Evolutionary conservation across 2,888 invertebrate genomes (phyloP), one percentile per base, ranked within the genome.

Genomic region (Cancer borealis): DNA sequence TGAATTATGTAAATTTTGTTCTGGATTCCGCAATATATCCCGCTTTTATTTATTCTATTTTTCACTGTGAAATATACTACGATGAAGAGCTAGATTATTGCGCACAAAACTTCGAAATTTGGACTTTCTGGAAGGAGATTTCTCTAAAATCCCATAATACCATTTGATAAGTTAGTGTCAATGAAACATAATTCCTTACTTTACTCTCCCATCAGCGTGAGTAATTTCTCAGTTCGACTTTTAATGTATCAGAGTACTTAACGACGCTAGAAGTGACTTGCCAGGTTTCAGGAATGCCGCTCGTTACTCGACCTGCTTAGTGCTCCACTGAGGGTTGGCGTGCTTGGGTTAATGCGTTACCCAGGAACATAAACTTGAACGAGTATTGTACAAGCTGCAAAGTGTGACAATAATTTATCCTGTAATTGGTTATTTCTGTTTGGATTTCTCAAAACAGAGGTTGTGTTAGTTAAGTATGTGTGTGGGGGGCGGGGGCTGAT

Each of bases 321-420:
- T 66, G 66, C n/a, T n/a, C 21, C 17, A 3, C 66, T 66, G n/a
- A 66, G n/a, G 2, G n/a, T 66, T 3, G n/a, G 66, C 5, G 66
- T 66, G n/a, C 66, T n/a, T 66, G 4, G 21, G 66, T 66, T 6
- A 66, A 66, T 66, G 66, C n/a, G 14, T 66, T 66, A 66, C n/a
- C n/a, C 4, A n/a, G 66, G 66, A 21, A 66, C 66, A 66, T 66
- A 66, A 21, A 66, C 66, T 66, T 66, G 66, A n/a, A 66, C 66
- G 66, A 66, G 66, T 66, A 66, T 66, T 66, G 66, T 66, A 66
- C 66, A 66, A 66, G 66, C 66, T 66, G n/a, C n/a, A 66, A 66
- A 66, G 54, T 4, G 66, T 66, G 66, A 14, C n/a, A 66, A 66
- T 66, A 66, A n/a, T 21, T 66, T n/a, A 66, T 66, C 54, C 54